Conservation (phyloP, 1,140 invertebrate genomes). For the Drosophila sucinea region DNA sequence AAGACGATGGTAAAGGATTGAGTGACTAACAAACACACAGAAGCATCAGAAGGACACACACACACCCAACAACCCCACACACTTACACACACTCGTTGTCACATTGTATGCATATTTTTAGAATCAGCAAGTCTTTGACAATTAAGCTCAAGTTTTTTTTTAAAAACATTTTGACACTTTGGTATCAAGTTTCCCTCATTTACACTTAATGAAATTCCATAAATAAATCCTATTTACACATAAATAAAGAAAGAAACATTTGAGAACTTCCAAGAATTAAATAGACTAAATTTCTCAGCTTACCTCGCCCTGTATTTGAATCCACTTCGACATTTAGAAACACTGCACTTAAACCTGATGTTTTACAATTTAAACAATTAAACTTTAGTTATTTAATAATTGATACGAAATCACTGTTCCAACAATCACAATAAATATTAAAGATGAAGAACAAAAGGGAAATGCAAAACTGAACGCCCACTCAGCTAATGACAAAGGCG, state of each 20-base stretch:
- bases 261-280: background rate
- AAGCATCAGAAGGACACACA: background rate
- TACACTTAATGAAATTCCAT: conserved; percentile 46
- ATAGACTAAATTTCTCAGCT: background rate
- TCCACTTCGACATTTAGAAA: background rate
- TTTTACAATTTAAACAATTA: too few species aligned
- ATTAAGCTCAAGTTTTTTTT: conserved; percentile 13
- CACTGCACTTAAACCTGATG: background rate
- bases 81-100: background rate
- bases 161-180: conserved; percentile 51
- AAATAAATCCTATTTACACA: conserved; percentile 50
- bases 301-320: background rate
- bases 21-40: background rate
- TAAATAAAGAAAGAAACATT: conserved; percentile 17
- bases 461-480: too few species aligned
- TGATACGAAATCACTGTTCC: too few species aligned
- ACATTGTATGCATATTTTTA: background rate
- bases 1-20: conserved; percentile 10
- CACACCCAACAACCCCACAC: background rate
- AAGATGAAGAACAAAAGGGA: too few species aligned
- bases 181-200: conserved; percentile 52
- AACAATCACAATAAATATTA: too few species aligned
- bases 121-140: background rate
- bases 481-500: too few species aligned
- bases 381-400: too few species aligned